These are phyloP conservation scores for Malurus melanocephalus DNA, from an alignment of 2,113 vertebrate genomes.

Conservation along the genomic window DNA sequence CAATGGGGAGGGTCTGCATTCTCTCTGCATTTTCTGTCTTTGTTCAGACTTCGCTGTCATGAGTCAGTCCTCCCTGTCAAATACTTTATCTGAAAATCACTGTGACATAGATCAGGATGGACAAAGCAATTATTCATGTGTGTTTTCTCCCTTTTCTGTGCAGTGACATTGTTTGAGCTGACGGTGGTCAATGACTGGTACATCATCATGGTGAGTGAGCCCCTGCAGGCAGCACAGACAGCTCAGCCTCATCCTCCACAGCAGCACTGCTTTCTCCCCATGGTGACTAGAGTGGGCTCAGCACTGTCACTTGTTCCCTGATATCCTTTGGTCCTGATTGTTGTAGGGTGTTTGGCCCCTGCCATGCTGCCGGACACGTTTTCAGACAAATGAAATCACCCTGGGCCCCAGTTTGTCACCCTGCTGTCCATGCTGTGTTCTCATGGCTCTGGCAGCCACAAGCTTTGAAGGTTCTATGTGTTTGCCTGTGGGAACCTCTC, in stretches of 20 bases:
- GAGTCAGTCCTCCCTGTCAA: not conserved
- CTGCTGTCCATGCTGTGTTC: not conserved
- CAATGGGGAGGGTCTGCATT: not conserved
- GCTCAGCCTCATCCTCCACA: not conserved
- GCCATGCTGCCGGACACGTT: not conserved
- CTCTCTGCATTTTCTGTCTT: not conserved
- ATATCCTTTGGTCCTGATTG: not conserved
- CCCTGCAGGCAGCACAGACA: not conserved
- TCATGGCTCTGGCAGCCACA: not conserved
- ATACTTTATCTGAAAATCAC: not conserved
- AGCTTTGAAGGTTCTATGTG: not conserved
- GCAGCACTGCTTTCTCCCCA: not conserved
- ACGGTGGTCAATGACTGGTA: constrained; percentile 99
- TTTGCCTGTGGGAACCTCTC: not conserved
- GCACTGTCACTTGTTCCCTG: not conserved
- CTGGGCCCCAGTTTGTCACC: not conserved
- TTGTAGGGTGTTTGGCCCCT: not conserved
- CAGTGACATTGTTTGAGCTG: constrained; percentile 96
- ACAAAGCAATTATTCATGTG: not conserved
- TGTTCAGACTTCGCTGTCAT: not conserved
- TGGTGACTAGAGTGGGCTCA: not conserved
- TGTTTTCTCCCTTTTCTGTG: not conserved
- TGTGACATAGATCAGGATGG: not conserved
- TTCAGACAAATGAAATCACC: not conserved
- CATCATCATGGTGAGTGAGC: constrained; percentile 91